Base-by-base conservation (phyloP, 1,140 invertebrate species). In the Meloidogyne hapla region DNA sequence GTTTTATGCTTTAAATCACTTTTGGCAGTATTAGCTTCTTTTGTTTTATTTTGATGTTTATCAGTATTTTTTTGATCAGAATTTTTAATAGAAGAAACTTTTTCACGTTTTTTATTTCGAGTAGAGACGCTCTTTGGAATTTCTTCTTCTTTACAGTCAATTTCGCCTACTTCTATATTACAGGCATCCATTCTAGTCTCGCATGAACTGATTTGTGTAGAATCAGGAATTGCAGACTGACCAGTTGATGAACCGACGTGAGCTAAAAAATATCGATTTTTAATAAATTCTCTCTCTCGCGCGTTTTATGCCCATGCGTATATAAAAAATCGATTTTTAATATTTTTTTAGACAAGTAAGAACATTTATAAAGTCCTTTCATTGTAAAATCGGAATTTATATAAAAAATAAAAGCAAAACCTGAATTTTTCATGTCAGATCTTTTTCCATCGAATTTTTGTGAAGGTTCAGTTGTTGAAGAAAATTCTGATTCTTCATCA, bases 51-150 rank as follows among this genome's bases (percentile, higher is more conserved):
- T 23, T 18, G 23, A n/a, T 26, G 15, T 9, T 21, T 40, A n/a
- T n/a, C 33, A 21, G 61, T 21, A 40, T 33, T 26, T n/a, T 21
- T 68, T 68, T 68, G 26, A n/a, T 68, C 23, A 40, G n/a, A 33
- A 10, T 6, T 45, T 70, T 61, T 25, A 18, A 18, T 25, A 2
- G 13, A 12, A 45, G 69, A 25, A 28, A 10, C 9, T 10, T 21
- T 21, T 70, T 70, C 69, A 15, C 69, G 61, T 48, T 70, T 70
- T 26, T 56, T 26, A 18, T 48, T 45, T 45, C 61, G 45, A 26
- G 40, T 48, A 25, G 67, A 21, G 4, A 48, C 28, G 13, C 25
- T 21, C 28, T 45, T 42, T 45, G 38, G 3, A 48, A 9, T 45
- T 40, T n/a, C 45, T n/a, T 12, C 15, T 9, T 26, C 18, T 26